A percentile compares a stretch with the other conserved stretches of the same genome.
Evolutionary conservation across 2,113 vertebrate species (phyloP).

Genomic region (Salvelinus namaycush): DNA sequence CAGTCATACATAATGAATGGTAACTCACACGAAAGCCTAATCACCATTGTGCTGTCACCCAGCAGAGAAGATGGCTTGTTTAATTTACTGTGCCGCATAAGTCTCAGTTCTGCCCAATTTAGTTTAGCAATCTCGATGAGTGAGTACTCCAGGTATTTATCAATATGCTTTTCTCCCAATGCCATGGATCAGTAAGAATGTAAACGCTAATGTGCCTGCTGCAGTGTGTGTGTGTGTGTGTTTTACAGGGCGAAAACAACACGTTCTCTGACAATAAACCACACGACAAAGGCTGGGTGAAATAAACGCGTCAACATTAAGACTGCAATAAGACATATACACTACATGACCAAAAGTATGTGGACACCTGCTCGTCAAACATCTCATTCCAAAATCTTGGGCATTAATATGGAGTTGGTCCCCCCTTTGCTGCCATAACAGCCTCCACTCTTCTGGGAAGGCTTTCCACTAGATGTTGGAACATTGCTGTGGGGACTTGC

Average conservation of each 20-base stretch:
- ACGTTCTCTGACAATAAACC: conserved; percentile 34
- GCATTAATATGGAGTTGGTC: no score
- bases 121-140: conserved; percentile 61
- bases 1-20: conserved; percentile 74
- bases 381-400: no score
- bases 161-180: conserved; percentile 59
- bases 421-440: no score
- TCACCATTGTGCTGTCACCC: conserved; percentile 75
- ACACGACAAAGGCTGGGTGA: conserved; percentile 50
- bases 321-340: conserved; percentile 59
- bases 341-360: conserved; percentile 32
- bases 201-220: conserved; percentile 25
- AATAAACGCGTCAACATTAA: conserved; percentile 61
- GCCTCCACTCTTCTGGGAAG: no score
- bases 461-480: no score
- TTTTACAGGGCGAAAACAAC: conserved; percentile 28
- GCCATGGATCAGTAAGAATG: conserved; percentile 59
- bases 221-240: conserved; percentile 20
- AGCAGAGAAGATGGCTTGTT: conserved; percentile 74
- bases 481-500: no score
- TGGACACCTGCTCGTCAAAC: no score
- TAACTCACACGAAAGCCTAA: conserved; percentile 72
- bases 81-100: conserved; percentile 77
- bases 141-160: conserved; percentile 66
- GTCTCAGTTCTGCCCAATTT: conserved; percentile 79